Percentiles rank a stretch among this genome's conserved stretches.
Conservation (phyloP, 2,797 vertebrate species). For the Tiaroga cobitis region DNA sequence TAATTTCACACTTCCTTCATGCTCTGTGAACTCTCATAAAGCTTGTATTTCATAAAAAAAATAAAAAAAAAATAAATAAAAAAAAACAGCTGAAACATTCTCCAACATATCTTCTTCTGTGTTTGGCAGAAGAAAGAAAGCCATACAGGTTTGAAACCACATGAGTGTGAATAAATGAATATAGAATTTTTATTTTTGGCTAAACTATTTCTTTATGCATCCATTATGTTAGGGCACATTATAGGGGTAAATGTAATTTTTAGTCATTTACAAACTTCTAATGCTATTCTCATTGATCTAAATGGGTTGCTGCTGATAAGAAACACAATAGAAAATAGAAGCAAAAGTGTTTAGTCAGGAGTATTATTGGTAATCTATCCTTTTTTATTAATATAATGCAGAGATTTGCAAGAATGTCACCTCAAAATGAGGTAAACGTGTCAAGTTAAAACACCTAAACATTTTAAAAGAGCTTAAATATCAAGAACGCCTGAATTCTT, state of each 20-base stretch:
- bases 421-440: conserved; percentile 55
- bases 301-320: conserved; percentile 57
- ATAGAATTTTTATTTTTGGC: neutral
- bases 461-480: conserved; percentile 18
- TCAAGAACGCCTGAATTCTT: conserved; percentile 19
- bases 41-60: too few species aligned
- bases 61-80: accelerated
- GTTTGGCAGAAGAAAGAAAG: neutral
- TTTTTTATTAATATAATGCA: conserved; percentile 44
- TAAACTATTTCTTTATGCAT: neutral
- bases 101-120: neutral
- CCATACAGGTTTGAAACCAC: neutral
- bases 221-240: neutral
- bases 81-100: neutral
- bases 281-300: conserved; percentile 47
- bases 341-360: conserved; percentile 13
- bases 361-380: conserved; percentile 48
- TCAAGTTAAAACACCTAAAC: conserved; percentile 32
- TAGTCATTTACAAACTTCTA: neutral
- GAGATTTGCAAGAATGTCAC: conserved; percentile 32
- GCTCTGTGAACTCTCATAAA: too few species aligned
- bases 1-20: neutral
- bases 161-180: neutral
- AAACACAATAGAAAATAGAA: conserved; percentile 48
- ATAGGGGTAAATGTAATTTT: neutral